Conservation (phyloP, 2,888 invertebrate species). For the Cheilosia impressa region DNA sequence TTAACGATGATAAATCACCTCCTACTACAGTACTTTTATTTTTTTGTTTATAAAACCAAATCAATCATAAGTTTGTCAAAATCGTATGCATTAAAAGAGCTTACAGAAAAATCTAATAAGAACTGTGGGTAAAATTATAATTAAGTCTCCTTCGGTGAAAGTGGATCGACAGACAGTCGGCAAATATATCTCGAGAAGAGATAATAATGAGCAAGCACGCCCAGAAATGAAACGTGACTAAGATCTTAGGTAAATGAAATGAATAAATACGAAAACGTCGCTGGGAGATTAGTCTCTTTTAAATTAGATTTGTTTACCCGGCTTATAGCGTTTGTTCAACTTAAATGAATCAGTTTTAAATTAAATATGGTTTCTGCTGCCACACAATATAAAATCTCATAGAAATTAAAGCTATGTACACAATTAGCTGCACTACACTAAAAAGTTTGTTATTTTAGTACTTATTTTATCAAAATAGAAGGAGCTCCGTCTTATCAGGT, state of each 20-base stretch:
- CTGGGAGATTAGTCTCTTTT: conserved; percentile 35
- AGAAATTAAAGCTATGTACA: no score
- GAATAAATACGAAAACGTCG: conserved; percentile 12
- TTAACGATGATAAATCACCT: no score
- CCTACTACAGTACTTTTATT: no score
- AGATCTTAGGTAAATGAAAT: conserved; percentile 1
- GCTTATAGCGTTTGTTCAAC: conserved; percentile 30
- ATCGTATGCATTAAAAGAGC: no score
- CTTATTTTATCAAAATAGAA: no score
- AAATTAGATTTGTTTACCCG: conserved; percentile 41
- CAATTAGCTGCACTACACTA: no score
- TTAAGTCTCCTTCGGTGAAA: conserved; percentile 1
- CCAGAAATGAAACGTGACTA: background rate
- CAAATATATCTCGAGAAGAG: background rate
- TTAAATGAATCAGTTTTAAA: conserved; percentile 16
- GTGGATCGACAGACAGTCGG: background rate
- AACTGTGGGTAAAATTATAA: background rate
- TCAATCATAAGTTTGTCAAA: no score
- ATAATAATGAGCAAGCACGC: background rate
- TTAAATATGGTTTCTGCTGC: background rate
- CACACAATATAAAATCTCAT: no score
- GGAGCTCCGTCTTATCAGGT: no score
- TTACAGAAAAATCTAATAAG: background rate
- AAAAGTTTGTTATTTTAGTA: no score
- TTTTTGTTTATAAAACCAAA: no score